Base-by-base conservation (phyloP, 2,113 vertebrate genomes). In the Corapipo altera region DNA sequence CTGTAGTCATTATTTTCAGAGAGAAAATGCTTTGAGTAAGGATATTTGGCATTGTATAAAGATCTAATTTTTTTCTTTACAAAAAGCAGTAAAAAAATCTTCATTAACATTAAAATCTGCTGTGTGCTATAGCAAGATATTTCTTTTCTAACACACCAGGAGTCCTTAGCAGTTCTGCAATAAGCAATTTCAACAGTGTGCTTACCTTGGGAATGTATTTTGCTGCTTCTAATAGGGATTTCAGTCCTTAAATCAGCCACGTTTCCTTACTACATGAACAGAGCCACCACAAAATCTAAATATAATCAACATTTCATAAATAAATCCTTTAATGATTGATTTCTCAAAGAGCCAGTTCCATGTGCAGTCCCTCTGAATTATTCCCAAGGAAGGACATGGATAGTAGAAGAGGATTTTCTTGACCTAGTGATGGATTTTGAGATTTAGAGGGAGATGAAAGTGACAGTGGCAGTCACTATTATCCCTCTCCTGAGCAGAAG, bases 361-460 rank as follows among this genome's bases (percentile, higher is more conserved):
- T 26, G 11, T 49, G 35, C 77, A 76, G 72, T 92, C 96, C 96
- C 95, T 92, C 59, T 66, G 78, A 92, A 77, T 96, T 95, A 96
- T 97, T 97, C 88, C 78, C 49, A 82, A 55, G 85, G 74, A 91
- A 96, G 91, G 90, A 57, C 88, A 69, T 81, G 23, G 64, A 37
- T 88, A 89, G 70, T 85, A 95, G 87, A 95, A 72, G 80, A 95
- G 96, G 96, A 97, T 98, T 97, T 97, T 88, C 96, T 85, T 88
- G 80, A 93, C 96, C 96, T 96, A 62, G 90, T 97, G 94, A 19
- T 95, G 97, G 98, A 98, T 98, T 98, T 98, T 93, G 66, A 98
- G 98, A 98, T 98, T 98, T 98, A 96, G 80, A 94, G 39, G 82
- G 65, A 96, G 97, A 95, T 95, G 96, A 97, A 97, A 98, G 98